Base-by-base conservation (phyloP, 2,113 vertebrate genomes). In the Bos javanicus region DNA sequence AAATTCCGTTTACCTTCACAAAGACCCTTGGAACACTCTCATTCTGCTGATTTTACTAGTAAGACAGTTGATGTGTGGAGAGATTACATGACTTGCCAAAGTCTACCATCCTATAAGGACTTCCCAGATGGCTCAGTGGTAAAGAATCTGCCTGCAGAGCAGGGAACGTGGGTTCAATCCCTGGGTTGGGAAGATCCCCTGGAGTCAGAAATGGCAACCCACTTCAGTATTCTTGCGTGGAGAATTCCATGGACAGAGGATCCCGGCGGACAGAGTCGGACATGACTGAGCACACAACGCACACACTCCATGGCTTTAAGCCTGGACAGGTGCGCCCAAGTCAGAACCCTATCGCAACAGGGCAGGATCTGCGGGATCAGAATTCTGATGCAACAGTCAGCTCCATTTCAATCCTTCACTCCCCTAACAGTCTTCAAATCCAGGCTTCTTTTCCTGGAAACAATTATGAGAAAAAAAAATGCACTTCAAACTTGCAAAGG, bases 401-500 rank as follows among this genome's bases (percentile, higher is more conserved):
- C 76, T 90, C 39, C 56, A n/a, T 78, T 17, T 86, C 81, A 43
- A 11, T 78, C 84, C 52, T 88, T 71, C 50, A 6, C 23, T 94
- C 85, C 39, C 64, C 16, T 50, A 76, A 64, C 15, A 9, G 21
- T 54, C 91, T 71, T 89, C 71, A 89, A 80, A 96, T 48, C 80
- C 82, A 82, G 90, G 15, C 43, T 86, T 57, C 87, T 96, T 96
- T 94, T 91, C 83, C 94, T 85, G 80, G 91, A 64, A 84, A 87
- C 26, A 87, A 96, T 94, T 81, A 86, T 57, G 36, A 3, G 16
- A 25, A 36, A 39, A 81, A 93, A 60, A 78, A 96, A 78, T 7
- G 46, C 78, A 93, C 85, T 95, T 97, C 26, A 87, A 80, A 96
- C 36, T 87, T 91, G 87, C 82, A 93, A 87, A 97, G 83, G 82